phyloP scores from a whole-genome alignment of 2,113 vertebrate species.

The Columbina picui region DNA sequence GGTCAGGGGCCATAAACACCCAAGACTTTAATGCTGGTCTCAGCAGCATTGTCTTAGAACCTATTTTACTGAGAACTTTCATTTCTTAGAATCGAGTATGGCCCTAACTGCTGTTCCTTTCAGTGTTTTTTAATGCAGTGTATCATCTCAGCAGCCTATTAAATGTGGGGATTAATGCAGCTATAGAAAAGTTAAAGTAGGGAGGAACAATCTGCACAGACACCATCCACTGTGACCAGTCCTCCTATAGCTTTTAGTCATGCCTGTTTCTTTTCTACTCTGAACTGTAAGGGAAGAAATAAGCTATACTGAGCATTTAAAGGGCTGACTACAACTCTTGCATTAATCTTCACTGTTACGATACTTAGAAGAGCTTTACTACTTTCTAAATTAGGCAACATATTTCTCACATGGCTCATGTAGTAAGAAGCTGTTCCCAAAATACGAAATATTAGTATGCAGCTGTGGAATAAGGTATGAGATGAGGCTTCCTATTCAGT shows the following conservation, averaged over 20 bases:
- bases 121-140: neutral
- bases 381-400: conserved; percentile 44
- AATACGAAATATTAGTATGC: neutral
- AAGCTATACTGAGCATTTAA: neutral
- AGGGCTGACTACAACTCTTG: conserved; percentile 18
- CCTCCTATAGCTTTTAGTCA: neutral
- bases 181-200: neutral
- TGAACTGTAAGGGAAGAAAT: neutral
- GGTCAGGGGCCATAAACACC: neutral
- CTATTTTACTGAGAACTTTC: neutral
- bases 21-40: neutral
- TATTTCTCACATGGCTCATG: neutral
- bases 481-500: neutral
- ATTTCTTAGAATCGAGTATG: neutral
- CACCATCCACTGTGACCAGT: neutral
- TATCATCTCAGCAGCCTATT: neutral
- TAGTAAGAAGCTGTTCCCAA: conserved; percentile 37
- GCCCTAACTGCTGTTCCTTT: neutral
- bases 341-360: conserved; percentile 53
- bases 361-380: conserved; percentile 42
- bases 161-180: neutral
- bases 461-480: neutral
- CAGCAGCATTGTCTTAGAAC: neutral
- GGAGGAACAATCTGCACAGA: neutral
- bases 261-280: neutral